Conservation (phyloP, 2,797 vertebrate genomes). For the Alcedo atthis region DNA sequence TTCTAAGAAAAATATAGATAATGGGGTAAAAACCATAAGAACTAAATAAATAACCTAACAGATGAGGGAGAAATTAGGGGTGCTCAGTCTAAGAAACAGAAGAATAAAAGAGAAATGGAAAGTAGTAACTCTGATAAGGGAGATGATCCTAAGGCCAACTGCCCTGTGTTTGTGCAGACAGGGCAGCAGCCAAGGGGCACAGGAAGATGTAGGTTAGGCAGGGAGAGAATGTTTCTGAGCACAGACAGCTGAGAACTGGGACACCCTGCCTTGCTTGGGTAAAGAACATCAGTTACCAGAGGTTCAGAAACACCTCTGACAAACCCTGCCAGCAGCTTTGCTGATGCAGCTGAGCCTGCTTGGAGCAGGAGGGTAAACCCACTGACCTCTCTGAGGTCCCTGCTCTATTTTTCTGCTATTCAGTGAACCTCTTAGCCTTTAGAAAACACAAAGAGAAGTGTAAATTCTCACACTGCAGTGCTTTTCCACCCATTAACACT, state of each 20-base stretch:
- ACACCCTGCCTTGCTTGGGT: not conserved
- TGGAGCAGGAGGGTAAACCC: not conserved
- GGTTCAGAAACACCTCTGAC: too few species aligned
- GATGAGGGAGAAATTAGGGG: not conserved
- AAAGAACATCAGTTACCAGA: too few species aligned
- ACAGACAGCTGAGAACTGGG: not conserved
- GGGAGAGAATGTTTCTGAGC: not conserved
- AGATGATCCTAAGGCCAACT: not conserved
- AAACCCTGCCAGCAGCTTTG: too few species aligned
- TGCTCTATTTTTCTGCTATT: not conserved
- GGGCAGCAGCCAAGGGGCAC: not conserved
- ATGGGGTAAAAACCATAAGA: not conserved
- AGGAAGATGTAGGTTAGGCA: not conserved
- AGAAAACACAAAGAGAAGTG: not conserved
- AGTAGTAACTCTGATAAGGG: not conserved
- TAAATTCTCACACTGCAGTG: not conserved
- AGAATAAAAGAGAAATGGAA: not conserved
- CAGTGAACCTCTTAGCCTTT: not conserved
- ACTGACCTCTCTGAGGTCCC: fast-evolving
- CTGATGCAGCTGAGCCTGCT: not conserved
- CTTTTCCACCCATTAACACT: not conserved
- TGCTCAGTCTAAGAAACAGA: not conserved
- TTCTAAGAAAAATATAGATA: not conserved
- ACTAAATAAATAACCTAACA: not conserved
- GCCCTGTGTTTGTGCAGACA: not conserved